A percentile compares a stretch with the other conserved stretches of the same genome.
Conservation (phyloP, 2,113 vertebrate genomes). For the Lampris incognitus region DNA sequence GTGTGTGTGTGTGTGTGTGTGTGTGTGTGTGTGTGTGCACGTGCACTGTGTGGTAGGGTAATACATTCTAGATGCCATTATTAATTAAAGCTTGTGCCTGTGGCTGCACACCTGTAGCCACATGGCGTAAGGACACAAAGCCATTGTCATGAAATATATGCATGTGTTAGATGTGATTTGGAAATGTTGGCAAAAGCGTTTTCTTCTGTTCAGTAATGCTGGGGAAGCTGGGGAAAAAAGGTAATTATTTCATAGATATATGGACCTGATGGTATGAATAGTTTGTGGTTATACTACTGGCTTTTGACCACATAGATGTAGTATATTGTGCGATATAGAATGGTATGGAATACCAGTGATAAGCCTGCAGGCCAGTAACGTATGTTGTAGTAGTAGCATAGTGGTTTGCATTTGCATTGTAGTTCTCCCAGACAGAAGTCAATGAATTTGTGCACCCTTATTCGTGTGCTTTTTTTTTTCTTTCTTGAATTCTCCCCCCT, state of each 20-base stretch:
- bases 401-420: conserved; percentile 14
- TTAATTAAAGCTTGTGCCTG: neutral
- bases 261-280: too few relatives aligned
- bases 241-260: too few relatives aligned
- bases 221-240: neutral
- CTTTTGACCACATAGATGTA: too few relatives aligned
- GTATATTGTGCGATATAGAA: too few relatives aligned
- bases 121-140: too few relatives aligned
- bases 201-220: neutral
- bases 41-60: neutral
- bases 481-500: too few relatives aligned
- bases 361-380: neutral
- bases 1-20: conserved; percentile 11
- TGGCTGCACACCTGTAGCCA: neutral
- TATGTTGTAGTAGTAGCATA: neutral
- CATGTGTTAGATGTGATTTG: neutral
- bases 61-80: neutral
- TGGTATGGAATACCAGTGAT: neutral
- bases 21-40: conserved; percentile 10
- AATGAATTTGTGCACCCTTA: conserved; percentile 20
- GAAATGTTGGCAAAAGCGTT: neutral
- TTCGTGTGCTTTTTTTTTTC: neutral
- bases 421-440: neutral
- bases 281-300: too few relatives aligned
- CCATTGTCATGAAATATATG: neutral